Base-by-base conservation (phyloP, 2,888 invertebrate species). In the Drosophila suboccidentalis region DNA sequence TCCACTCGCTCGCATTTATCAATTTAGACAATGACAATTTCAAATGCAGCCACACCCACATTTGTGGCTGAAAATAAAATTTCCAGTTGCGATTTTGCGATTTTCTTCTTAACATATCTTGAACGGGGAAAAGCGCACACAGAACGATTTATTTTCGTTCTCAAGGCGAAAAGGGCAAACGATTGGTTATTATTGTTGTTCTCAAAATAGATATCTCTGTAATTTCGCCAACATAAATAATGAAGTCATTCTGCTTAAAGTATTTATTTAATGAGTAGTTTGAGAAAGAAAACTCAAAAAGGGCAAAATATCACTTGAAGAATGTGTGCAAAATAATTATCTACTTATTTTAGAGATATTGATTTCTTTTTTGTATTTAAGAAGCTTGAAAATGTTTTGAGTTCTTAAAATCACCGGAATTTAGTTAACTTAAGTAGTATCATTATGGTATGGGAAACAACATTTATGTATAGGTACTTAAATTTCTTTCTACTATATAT, bases 1-100 rank as follows among this genome's bases (percentile, higher is more conserved):
- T 67, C 59, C 49, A 59, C 58, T 63, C 26, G 49, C 41, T 57
- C 41, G 46, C 81, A 70, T 82, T 78, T 82, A 67, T 82, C 83
- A 75, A 75, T 79, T 79, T 67, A 44, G 50, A 71, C 76, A 75
- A 71, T 70, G 75, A 68, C 57, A 75, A 63, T 62, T 62, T 38
- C 46, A 44, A 50, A 55, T 78, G 43, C 43, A 55, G 55, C 61
- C 59, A 58, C 79, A 50, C 79, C 75, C 55, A 46, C 46, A 22
- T n/a, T 17, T 44, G 39, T 41, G 32, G 9, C 9, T 11, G 53
- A 36, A 57, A 53, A 64, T 64, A 47, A 58, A 60, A 80, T 64
- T 66, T 78, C 22, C 69, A 59, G 59, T 62, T 68, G 29, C 60
- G 75, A 75, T 57, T 79, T 46, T 53, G 51, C 70, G 39, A 54